Evolutionary conservation across 2,797 vertebrate genomes (phyloP).

Genomic region (Rhinella marina): DNA sequence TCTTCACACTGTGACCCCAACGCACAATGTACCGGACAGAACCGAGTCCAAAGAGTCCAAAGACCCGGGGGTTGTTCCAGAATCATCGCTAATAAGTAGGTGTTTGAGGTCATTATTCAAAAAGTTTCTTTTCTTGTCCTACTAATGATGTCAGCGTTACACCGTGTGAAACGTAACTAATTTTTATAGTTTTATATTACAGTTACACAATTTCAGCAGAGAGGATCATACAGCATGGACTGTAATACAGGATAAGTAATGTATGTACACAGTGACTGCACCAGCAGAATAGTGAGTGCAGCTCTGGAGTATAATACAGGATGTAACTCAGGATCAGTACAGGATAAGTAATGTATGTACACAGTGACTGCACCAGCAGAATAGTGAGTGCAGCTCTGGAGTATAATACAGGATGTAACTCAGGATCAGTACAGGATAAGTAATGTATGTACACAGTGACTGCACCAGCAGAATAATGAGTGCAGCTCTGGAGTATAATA

Average conservation of each 20-base stretch:
- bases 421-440: too few species aligned
- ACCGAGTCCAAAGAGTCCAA: constrained; percentile 68
- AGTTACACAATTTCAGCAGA: neutral
- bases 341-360: too few species aligned
- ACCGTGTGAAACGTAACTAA: constrained; percentile 21
- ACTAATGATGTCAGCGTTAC: constrained; percentile 19
- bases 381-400: neutral
- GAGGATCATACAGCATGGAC: neutral
- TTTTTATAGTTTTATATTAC: neutral
- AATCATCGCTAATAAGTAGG: constrained; percentile 72
- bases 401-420: too few species aligned
- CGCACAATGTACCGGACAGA: constrained; percentile 72
- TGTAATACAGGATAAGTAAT: neutral
- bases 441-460: too few species aligned
- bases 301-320: too few species aligned
- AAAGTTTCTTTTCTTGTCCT: constrained; percentile 5
- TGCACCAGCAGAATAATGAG: too few species aligned
- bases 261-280: too few species aligned
- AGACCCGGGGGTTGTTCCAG: constrained; percentile 69
- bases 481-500: too few species aligned
- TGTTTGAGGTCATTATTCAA: constrained; percentile 62
- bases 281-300: too few species aligned
- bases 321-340: too few species aligned
- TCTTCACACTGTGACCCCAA: constrained; percentile 69
- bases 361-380: too few species aligned